Evolutionary conservation across 2,888 invertebrate species (phyloP).

Genomic region (Alviniconcha strummeri): DNA sequence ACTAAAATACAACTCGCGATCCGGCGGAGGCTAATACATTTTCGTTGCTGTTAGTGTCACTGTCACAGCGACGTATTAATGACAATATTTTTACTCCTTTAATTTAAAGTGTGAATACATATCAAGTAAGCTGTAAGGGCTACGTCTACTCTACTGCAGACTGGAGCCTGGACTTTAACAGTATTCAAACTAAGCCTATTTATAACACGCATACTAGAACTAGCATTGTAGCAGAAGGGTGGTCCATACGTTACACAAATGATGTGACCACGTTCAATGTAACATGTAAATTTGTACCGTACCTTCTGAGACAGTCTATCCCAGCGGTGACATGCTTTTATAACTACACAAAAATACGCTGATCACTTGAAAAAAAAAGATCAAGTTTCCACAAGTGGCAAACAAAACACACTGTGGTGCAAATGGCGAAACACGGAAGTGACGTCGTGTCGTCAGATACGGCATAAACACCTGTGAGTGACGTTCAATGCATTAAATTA

Average conservation of each 20-base stretch:
- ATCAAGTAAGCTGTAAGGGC: too few species aligned
- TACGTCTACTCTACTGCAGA: too few species aligned
- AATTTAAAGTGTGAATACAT: too few species aligned
- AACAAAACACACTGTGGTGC: slow-evolving; percentile 10
- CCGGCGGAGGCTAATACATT: too few species aligned
- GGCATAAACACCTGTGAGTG: slow-evolving; percentile 28
- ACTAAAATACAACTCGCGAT: too few species aligned
- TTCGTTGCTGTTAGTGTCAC: too few species aligned
- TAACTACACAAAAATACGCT: neutral
- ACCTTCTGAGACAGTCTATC: slow-evolving; percentile 11
- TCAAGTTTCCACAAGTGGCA: slow-evolving; percentile 21
- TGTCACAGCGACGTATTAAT: too few species aligned
- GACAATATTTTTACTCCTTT: too few species aligned
- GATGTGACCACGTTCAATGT: neutral
- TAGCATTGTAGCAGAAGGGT: too few species aligned
- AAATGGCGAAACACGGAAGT: slow-evolving; percentile 41
- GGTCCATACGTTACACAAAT: neutral
- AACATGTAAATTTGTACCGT: neutral
- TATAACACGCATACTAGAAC: too few species aligned
- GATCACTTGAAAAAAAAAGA: slow-evolving; percentile 15
- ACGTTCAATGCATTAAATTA: slow-evolving; percentile 4
- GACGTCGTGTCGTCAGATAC: slow-evolving; percentile 33
- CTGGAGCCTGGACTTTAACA: too few species aligned
- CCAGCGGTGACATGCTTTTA: neutral
- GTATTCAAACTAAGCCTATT: too few species aligned